Evolutionary conservation across 2,888 invertebrate species (phyloP).

Genomic region (Dasypolia templi): DNA sequence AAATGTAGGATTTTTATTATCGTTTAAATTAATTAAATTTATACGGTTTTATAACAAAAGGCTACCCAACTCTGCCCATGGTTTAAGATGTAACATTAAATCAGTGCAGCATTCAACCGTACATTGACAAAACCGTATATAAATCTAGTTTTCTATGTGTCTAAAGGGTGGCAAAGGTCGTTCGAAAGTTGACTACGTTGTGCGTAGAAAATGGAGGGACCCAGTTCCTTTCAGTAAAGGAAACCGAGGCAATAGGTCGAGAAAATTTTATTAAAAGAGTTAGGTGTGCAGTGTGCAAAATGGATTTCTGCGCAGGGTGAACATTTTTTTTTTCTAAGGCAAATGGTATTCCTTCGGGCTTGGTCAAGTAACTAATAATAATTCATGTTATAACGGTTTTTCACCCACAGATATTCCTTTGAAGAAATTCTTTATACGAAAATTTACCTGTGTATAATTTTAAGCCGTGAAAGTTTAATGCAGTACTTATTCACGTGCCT

Average conservation of each 20-base stretch:
- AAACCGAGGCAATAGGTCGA: constrained; percentile 50
- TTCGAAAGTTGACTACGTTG: constrained; percentile 33
- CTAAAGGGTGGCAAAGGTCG: constrained; percentile 20
- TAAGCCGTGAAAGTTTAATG: too few relatives aligned
- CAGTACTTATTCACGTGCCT: background rate
- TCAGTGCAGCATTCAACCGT: constrained; percentile 16
- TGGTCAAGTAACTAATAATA: background rate
- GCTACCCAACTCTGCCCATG: constrained; percentile 13
- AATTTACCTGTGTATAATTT: too few relatives aligned
- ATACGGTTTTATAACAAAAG: constrained; percentile 41
- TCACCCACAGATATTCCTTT: too few relatives aligned
- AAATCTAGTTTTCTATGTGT: constrained; percentile 43
- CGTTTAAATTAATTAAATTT: constrained; percentile 30
- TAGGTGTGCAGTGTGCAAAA: constrained; percentile 2
- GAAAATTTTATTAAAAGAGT: constrained; percentile 31
- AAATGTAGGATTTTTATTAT: constrained; percentile 10
- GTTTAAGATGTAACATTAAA: constrained; percentile 24
- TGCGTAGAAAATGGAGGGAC: constrained; percentile 46
- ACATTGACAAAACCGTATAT: constrained; percentile 37
- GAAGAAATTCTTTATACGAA: too few relatives aligned
- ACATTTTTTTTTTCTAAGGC: too few relatives aligned
- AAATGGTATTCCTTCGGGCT: background rate
- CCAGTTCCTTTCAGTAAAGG: constrained; percentile 43
- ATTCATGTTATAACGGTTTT: background rate
- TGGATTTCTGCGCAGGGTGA: background rate